Evolutionary conservation across 2,797 vertebrate genomes (phyloP), one percentile per base, ranked within the genome.

Genomic region (Botia kubotai): DNA sequence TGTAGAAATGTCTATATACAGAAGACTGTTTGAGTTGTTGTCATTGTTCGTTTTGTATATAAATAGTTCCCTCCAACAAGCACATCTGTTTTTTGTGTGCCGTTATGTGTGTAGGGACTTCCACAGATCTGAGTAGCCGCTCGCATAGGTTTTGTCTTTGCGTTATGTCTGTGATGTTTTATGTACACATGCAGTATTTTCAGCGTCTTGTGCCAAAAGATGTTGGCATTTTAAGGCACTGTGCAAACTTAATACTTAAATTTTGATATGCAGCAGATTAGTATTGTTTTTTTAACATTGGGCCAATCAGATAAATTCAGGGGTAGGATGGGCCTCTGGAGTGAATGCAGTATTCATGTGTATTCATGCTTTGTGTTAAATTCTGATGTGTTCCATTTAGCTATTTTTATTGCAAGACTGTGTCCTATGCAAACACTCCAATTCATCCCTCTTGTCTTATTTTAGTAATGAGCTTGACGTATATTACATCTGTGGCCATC

Each of bases 1-100:
- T 92, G 91, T 93, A 93, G 91, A 91, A 75, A 48, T 85, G 84
- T 90, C 83, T 87, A 87, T 90, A 88, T 91, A 89, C 91, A 90
- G 89, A 91, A 92, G 91, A 85, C 63, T 57, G 79, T 72, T 76
- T 69, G 55, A 74, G 72, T 79, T 75, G 16, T 63, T 75, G 55
- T 78, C 69, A 55, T 74, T 63, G 46, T 74, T 83, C 82, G 87
- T 93, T 86, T 92, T 94, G 93, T 93, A 93, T 86, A 93, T 91
- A 87, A 85, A 84, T 65, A 62, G 88, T 90, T 88, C 72, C 88
- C 85, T 89, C 81, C 87, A 88, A 82, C 62, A 74, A 71, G 86
- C 82, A 88, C 83, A 85, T 90, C 84, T 87, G 77, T 84, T 78
- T 50, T 71, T 48, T 83, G 62, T 81, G 74, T 82, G 69, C 82